Evolutionary conservation across 2,113 vertebrate species (phyloP).

Genomic region (Grammatotria lemairii): DNA sequence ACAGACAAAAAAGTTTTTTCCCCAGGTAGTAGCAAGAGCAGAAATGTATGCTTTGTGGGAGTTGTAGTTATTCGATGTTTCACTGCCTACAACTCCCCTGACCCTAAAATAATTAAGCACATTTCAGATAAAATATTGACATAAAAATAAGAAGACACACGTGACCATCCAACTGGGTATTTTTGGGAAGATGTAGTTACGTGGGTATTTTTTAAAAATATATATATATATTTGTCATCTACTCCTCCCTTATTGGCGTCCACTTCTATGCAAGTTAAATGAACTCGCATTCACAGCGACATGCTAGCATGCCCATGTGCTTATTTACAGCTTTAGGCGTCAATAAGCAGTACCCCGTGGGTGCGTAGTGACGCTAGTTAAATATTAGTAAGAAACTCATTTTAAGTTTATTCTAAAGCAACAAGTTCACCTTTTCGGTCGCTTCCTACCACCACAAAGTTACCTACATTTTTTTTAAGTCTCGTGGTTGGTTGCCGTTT

Average conservation of each 20-base stretch:
- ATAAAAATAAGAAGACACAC: neutral
- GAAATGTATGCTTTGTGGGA: neutral
- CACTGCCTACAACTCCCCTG: neutral
- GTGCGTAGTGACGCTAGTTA: neutral
- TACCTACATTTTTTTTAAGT: constrained; percentile 45
- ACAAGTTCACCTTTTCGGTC: neutral
- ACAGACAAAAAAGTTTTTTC: neutral
- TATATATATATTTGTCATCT: neutral
- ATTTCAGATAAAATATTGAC: neutral
- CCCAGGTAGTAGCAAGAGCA: neutral
- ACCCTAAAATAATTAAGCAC: neutral
- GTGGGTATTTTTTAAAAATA: accelerated
- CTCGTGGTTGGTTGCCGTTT: neutral
- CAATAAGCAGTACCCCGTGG: neutral
- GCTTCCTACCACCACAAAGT: neutral
- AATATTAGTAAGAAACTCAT: neutral
- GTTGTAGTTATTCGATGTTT: neutral
- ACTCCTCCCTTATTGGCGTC: neutral
- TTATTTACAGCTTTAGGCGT: neutral
- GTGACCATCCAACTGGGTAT: accelerated
- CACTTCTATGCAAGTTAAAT: constrained; percentile 9
- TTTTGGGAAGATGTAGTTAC: neutral
- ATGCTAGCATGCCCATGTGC: neutral
- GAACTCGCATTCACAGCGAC: neutral
- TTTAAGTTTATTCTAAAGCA: neutral